These are phyloP conservation scores for Trypoxylus dichotomus DNA, from an alignment of 1,140 invertebrate species.

Conservation along the genomic window DNA sequence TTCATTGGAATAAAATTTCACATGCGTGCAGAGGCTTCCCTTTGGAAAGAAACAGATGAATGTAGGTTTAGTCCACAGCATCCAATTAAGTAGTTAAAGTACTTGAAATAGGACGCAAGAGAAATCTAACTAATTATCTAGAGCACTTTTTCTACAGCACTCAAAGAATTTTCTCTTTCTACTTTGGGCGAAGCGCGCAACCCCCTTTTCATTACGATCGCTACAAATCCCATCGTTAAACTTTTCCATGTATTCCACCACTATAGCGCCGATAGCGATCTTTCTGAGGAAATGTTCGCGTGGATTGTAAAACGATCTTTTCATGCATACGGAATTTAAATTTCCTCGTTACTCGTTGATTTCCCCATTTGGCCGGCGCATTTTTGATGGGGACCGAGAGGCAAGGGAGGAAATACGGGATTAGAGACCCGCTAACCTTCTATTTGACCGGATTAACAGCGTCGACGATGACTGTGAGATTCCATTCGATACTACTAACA, in stretches of 20 bases:
- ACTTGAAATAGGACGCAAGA: too few relatives aligned
- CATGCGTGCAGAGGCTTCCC: too few relatives aligned
- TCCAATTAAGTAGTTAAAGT: too few relatives aligned
- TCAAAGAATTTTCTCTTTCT: too few relatives aligned
- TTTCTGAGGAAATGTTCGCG: not conserved
- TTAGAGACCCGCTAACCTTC: constrained; percentile 5
- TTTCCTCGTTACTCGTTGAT: constrained; percentile 16
- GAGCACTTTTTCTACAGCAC: too few relatives aligned
- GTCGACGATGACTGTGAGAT: not conserved
- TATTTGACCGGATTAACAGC: constrained; percentile 6
- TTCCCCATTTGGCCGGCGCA: not conserved
- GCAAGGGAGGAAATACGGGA: not conserved
- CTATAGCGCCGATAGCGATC: not conserved
- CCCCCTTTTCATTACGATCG: not conserved
- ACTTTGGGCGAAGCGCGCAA: too few relatives aligned
- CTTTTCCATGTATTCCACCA: not conserved
- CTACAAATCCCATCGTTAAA: not conserved
- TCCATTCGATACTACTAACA: not conserved
- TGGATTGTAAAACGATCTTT: constrained; percentile 6
- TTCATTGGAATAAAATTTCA: too few relatives aligned
- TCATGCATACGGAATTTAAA: constrained; percentile 15
- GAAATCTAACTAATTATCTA: too few relatives aligned
- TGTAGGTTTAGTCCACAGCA: too few relatives aligned
- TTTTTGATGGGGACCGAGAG: not conserved
- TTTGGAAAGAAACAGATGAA: too few relatives aligned